phyloP scores from a whole-genome alignment of 2,888 invertebrate species.

The Melanchra persicariae region DNA sequence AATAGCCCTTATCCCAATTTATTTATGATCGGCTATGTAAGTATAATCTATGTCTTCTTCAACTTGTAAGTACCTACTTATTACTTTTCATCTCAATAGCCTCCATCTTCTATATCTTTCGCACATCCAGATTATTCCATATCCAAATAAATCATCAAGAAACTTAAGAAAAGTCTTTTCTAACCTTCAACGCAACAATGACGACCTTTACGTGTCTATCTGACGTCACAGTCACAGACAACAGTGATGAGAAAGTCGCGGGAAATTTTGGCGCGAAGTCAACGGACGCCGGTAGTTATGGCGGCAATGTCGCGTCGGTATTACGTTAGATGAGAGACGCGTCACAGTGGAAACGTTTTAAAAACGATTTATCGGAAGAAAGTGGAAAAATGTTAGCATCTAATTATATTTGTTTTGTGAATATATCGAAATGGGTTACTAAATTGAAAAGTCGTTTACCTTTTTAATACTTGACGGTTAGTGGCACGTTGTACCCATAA shows the following conservation, averaged over 20 bases:
- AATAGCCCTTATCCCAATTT: too few relatives aligned
- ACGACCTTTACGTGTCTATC: not conserved
- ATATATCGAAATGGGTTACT: not conserved
- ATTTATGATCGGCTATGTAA: too few relatives aligned
- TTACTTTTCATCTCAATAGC: too few relatives aligned
- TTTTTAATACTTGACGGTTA: not conserved
- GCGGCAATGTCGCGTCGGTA: not conserved
- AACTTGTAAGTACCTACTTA: too few relatives aligned
- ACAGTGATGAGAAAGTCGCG: constrained; percentile 3
- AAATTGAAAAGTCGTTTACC: not conserved
- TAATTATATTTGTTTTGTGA: not conserved
- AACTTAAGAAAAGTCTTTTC: constrained; percentile 7
- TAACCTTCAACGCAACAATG: constrained; percentile 34
- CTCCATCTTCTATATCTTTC: too few relatives aligned
- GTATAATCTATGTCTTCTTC: too few relatives aligned
- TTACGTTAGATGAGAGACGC: constrained; percentile 1
- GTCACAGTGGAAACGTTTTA: constrained; percentile 40
- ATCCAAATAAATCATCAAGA: not conserved
- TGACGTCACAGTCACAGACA: constrained; percentile 19
- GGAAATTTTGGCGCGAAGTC: constrained; percentile 45
- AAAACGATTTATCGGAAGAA: not conserved
- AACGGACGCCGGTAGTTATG: constrained; percentile 18
- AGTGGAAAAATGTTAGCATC: not conserved
- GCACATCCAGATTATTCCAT: too few relatives aligned
- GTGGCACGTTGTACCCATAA: not conserved